phyloP scores from a whole-genome alignment of 2,797 vertebrate genomes.

The Sparus aurata region DNA sequence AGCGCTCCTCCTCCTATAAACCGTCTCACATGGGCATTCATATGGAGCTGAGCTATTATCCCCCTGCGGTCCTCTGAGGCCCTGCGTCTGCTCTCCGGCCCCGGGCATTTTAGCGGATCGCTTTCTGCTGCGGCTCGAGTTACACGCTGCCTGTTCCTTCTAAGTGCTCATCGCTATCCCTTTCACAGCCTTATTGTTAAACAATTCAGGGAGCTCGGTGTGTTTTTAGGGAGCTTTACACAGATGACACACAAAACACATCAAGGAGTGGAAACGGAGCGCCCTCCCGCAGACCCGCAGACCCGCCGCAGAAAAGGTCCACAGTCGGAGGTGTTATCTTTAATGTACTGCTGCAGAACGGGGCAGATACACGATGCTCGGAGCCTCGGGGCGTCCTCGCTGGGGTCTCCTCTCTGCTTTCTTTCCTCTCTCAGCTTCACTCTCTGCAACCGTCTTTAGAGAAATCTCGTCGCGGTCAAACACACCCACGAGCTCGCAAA shows the following conservation, averaged over 20 bases:
- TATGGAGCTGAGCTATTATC: constrained; percentile 61
- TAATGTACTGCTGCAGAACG: neutral
- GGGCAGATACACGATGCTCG: constrained; percentile 13
- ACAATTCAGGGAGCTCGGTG: constrained; percentile 49
- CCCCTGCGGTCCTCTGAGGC: constrained; percentile 48
- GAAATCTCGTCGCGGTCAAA: constrained; percentile 34
- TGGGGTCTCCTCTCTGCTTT: constrained; percentile 4
- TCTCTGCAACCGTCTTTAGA: constrained; percentile 32
- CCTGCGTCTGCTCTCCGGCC: constrained; percentile 48
- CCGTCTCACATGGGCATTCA: constrained; percentile 48
- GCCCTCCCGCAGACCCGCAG: constrained; percentile 29
- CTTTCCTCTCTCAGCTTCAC: constrained; percentile 16
- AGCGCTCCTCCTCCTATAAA: constrained; percentile 36
- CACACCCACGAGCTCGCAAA: constrained; percentile 15
- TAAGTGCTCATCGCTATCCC: constrained; percentile 65
- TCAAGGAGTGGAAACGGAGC: constrained; percentile 35
- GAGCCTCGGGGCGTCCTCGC: constrained; percentile 16
- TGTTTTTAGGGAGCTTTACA: constrained; percentile 58
- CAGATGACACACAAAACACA: constrained; percentile 57
- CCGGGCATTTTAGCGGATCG: constrained; percentile 63
- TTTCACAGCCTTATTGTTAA: constrained; percentile 66
- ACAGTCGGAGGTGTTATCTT: constrained; percentile 24
- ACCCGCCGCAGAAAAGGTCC: neutral
- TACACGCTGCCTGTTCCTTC: constrained; percentile 57
- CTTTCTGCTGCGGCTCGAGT: constrained; percentile 66